Conservation (phyloP, 2,797 vertebrate genomes). For the Mionectes olivaceus region DNA sequence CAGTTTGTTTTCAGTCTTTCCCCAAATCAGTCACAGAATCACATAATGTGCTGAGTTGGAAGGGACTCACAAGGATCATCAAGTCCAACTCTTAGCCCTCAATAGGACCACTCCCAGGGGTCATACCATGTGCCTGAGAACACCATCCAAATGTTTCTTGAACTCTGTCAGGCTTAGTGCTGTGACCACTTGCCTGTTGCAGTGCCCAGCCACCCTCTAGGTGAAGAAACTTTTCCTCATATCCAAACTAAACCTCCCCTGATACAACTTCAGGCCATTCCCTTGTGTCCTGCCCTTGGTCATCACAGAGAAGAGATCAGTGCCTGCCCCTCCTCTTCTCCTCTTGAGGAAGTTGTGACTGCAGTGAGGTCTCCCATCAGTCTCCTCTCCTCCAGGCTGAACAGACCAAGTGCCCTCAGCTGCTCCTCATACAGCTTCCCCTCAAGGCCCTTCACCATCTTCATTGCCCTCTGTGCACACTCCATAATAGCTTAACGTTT, state of each 20-base stretch:
- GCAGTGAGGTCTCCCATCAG: neutral
- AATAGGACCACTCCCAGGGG: too few species aligned
- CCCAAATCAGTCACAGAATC: neutral
- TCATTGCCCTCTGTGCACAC: neutral
- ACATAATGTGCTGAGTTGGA: neutral
- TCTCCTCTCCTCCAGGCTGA: neutral
- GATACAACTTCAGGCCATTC: neutral
- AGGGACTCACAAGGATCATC: too few species aligned
- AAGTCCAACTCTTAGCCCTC: too few species aligned
- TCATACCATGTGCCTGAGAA: too few species aligned
- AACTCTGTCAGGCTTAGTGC: too few species aligned
- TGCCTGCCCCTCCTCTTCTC: neutral
- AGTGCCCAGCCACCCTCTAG: too few species aligned
- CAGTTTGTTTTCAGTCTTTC: neutral
- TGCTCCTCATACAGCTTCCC: neutral
- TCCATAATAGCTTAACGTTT: neutral
- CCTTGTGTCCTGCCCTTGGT: neutral
- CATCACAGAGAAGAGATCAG: neutral
- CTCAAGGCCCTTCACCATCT: neutral
- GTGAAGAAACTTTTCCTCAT: too few species aligned
- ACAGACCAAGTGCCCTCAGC: neutral
- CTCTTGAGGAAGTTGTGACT: neutral
- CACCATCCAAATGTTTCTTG: too few species aligned
- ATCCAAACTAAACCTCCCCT: too few species aligned
- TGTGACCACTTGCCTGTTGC: too few species aligned